A percentile compares a stretch with the other conserved stretches of the same genome.
These are phyloP conservation scores for Crambe crambe DNA, from an alignment of 37 sponge, comb jelly and placozoan genomes.

Conservation along the genomic window DNA sequence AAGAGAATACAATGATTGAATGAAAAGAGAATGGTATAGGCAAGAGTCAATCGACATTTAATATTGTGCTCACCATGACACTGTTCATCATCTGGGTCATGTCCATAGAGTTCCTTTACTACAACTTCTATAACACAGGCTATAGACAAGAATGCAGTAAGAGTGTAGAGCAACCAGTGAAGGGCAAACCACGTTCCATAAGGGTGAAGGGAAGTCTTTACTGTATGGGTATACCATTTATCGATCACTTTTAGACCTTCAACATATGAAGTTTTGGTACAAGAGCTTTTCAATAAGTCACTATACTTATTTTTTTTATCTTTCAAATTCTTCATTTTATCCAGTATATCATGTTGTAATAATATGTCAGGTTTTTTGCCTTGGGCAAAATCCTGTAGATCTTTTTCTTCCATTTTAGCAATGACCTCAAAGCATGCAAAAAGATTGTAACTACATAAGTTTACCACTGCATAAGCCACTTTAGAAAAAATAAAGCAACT, in stretches of 20 bases:
- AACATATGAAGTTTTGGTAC: too few relatives aligned
- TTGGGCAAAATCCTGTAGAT: too few relatives aligned
- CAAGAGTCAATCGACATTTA: background rate
- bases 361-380: too few relatives aligned
- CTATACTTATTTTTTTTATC: too few relatives aligned
- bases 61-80: slow-evolving; percentile 1
- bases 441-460: too few relatives aligned
- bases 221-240: background rate
- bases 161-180: slow-evolving; percentile 23
- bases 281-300: too few relatives aligned
- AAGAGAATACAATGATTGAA: slow-evolving; percentile 24
- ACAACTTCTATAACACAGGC: slow-evolving; percentile 7
- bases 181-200: slow-evolving; percentile 31
- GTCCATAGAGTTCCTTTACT: slow-evolving; percentile 2
- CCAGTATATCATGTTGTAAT: too few relatives aligned
- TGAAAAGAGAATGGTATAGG: slow-evolving; percentile 6
- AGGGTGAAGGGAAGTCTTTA: background rate
- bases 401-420: too few relatives aligned
- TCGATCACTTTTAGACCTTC: background rate
- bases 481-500: too few relatives aligned
- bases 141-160: slow-evolving; percentile 22
- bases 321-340: too few relatives aligned
- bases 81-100: background rate
- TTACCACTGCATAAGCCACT: too few relatives aligned
- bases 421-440: too few relatives aligned